Evolutionary conservation across 2,888 invertebrate species (phyloP).

Genomic region (Polyommatus icarus): DNA sequence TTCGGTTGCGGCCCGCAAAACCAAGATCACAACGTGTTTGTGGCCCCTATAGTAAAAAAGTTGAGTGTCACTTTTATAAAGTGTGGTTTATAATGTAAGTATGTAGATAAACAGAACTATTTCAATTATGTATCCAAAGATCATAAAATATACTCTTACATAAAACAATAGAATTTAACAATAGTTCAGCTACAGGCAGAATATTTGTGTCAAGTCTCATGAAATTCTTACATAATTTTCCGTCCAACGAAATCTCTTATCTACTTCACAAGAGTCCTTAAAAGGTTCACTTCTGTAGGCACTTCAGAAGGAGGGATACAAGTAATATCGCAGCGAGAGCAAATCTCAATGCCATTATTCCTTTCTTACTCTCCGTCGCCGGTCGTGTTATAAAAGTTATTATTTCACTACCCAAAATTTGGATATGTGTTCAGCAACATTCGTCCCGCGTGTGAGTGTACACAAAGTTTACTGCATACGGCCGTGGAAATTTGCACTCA

Average conservation of each 20-base stretch:
- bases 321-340: constrained; percentile 18
- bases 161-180: too few species aligned
- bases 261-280: constrained; percentile 23
- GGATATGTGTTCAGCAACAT: neutral
- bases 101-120: too few species aligned
- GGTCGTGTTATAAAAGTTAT: neutral
- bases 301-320: constrained; percentile 21
- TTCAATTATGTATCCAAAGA: too few species aligned
- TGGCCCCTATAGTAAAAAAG: too few species aligned
- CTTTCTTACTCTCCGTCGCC: neutral
- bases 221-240: constrained; percentile 8
- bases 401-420: neutral
- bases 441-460: neutral
- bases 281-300: constrained; percentile 22
- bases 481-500: neutral
- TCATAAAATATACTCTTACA: too few species aligned
- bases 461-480: neutral
- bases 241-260: constrained; percentile 10
- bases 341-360: constrained; percentile 12
- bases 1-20: too few species aligned
- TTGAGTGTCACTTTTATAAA: too few species aligned
- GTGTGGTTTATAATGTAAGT: too few species aligned
- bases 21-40: too few species aligned
- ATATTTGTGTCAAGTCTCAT: neutral
- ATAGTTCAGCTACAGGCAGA: too few species aligned